These are phyloP conservation scores for Pocillopora damicornis DNA, from an alignment of 64 coral and sea anemone genomes.

Conservation along the genomic window DNA sequence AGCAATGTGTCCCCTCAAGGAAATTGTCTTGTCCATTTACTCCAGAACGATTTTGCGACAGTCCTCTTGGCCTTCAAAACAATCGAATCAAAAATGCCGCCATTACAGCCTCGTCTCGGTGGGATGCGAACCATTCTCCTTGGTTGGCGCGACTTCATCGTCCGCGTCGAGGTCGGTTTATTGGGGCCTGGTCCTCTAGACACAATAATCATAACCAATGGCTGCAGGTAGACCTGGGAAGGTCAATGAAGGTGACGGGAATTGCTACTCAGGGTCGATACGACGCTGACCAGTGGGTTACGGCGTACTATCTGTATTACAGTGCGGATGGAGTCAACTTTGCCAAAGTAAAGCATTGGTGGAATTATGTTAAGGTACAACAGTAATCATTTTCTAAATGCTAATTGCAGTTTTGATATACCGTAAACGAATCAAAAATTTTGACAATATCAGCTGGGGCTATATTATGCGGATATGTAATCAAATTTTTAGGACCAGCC, in stretches of 20 bases:
- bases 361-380: conserved; percentile 34
- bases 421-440: too few species aligned
- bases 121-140: conserved; percentile 24
- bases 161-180: conserved; percentile 19
- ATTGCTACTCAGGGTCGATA: conserved; percentile 72
- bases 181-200: conserved; percentile 56
- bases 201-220: conserved; percentile 58
- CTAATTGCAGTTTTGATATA: too few species aligned
- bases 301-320: conserved; percentile 48
- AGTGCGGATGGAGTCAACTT: conserved; percentile 66
- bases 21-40: neutral
- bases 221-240: conserved; percentile 69
- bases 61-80: conserved; percentile 50
- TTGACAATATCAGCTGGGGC: too few species aligned
- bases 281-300: conserved; percentile 68
- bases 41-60: conserved; percentile 35
- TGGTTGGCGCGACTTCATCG: conserved; percentile 50
- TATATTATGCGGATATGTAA: too few species aligned
- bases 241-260: conserved; percentile 36
- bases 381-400: too few species aligned
- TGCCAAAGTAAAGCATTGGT: conserved; percentile 50
- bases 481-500: too few species aligned
- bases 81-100: conserved; percentile 8
- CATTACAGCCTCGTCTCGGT: conserved; percentile 60
- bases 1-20: neutral